A percentile compares a stretch with the other conserved stretches of the same genome.
phyloP scores from a whole-genome alignment of 53 echinoderm and acorn worm species.

The Actinopyga echinites region DNA sequence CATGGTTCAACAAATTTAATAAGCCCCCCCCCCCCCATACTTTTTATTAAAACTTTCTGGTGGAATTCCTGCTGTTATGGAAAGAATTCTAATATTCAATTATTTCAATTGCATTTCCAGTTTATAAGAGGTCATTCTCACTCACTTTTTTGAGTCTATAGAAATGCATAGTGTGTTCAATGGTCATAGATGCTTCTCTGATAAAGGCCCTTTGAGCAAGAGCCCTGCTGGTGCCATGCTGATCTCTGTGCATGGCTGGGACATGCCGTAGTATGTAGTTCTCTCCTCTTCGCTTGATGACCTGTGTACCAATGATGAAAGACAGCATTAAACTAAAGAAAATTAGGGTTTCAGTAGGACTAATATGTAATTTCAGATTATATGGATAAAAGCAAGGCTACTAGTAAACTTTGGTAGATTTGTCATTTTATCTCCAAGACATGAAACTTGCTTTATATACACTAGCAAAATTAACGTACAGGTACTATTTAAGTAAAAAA shows the following conservation, averaged over 20 bases:
- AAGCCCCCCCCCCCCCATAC: not conserved
- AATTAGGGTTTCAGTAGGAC: too few species aligned
- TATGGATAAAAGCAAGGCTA: too few species aligned
- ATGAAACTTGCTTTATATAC: too few species aligned
- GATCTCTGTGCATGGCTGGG: conserved; percentile 95
- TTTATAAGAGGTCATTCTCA: not conserved
- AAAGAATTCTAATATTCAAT: not conserved
- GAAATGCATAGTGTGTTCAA: conserved; percentile 95
- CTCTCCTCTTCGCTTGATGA: conserved; percentile 92
- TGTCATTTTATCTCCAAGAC: too few species aligned
- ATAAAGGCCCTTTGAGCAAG: conserved; percentile 91
- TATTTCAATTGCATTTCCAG: not conserved
- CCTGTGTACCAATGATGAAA: conserved; percentile 56
- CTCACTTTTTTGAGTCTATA: conserved; percentile 95
- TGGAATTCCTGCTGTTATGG: not conserved
- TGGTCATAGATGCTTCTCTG: conserved; percentile 82
- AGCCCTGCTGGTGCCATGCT: conserved; percentile 75
- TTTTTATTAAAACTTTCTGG: not conserved
- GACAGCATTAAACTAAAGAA: too few species aligned
- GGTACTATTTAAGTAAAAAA: too few species aligned
- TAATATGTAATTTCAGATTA: too few species aligned
- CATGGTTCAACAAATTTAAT: too few species aligned
- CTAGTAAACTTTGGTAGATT: too few species aligned
- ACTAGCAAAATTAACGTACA: too few species aligned
- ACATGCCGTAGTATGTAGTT: conserved; percentile 88